These are phyloP conservation scores for Epinotia bilunana DNA, from an alignment of 2,888 invertebrate genomes.

Conservation along the genomic window DNA sequence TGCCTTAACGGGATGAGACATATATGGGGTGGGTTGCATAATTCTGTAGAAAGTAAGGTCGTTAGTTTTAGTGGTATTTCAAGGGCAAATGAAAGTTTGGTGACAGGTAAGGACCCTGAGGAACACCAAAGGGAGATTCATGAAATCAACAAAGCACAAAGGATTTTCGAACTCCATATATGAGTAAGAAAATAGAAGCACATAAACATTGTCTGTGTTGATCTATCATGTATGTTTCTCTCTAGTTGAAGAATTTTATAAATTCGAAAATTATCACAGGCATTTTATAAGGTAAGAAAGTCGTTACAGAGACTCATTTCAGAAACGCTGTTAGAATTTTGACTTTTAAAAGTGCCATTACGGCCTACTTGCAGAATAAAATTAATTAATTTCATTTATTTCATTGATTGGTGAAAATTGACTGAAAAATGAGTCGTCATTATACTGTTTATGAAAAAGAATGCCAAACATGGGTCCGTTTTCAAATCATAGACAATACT, in stretches of 20 bases:
- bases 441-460: not conserved
- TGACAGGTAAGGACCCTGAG: constrained; percentile 24
- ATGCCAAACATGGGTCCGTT: too few relatives aligned
- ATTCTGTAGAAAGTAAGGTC: constrained; percentile 45
- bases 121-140: not conserved
- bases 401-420: not conserved
- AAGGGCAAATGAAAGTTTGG: constrained; percentile 41
- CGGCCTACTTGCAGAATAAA: too few relatives aligned
- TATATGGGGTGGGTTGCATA: constrained; percentile 44
- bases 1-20: constrained; percentile 27
- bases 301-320: not conserved
- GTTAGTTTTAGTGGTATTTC: constrained; percentile 39
- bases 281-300: not conserved
- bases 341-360: too few relatives aligned
- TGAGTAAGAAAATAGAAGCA: too few relatives aligned
- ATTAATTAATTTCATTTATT: too few relatives aligned
- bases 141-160: not conserved
- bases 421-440: not conserved
- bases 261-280: not conserved
- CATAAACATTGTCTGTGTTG: too few relatives aligned
- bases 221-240: not conserved
- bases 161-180: not conserved
- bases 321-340: too few relatives aligned
- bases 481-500: too few relatives aligned
- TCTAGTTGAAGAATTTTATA: not conserved